Conservation (phyloP, 2,113 vertebrate genomes). For the Galbula dea region DNA sequence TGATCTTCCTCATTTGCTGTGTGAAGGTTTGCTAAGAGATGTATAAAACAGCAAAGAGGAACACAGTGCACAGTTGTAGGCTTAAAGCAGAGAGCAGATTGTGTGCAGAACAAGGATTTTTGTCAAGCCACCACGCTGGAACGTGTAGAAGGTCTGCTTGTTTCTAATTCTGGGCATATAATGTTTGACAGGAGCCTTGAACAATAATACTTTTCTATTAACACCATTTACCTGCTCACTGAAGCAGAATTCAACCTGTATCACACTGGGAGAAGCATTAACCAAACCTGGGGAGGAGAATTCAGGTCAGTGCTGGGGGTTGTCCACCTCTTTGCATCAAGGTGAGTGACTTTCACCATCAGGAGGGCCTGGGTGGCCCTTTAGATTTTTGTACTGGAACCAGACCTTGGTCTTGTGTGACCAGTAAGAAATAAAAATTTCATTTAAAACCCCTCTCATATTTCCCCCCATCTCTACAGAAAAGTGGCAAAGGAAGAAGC, state of each 20-base stretch:
- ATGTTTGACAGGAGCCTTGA: neutral
- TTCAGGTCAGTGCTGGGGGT: neutral
- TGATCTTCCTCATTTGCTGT: neutral
- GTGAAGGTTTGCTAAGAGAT: neutral
- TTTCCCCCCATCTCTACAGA: neutral
- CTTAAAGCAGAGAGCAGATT: neutral
- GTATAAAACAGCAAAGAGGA: neutral
- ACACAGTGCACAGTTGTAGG: neutral
- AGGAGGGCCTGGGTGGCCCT: neutral
- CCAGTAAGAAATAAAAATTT: neutral
- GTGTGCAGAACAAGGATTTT: neutral
- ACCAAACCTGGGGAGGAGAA: neutral
- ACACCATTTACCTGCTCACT: neutral
- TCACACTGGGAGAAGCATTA: neutral
- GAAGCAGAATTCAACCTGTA: neutral
- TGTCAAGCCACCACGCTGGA: neutral
- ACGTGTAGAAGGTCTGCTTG: neutral
- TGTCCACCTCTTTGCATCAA: neutral
- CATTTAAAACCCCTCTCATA: neutral
- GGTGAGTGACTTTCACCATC: rapidly evolving
- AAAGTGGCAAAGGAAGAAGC: neutral
- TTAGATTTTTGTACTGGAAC: neutral
- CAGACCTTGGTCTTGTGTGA: neutral
- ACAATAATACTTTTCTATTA: neutral
- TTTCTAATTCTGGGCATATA: neutral